Evolutionary conservation across 2,113 vertebrate species (phyloP), one percentile per base, ranked within the genome.

Genomic region (Lampris incognitus): DNA sequence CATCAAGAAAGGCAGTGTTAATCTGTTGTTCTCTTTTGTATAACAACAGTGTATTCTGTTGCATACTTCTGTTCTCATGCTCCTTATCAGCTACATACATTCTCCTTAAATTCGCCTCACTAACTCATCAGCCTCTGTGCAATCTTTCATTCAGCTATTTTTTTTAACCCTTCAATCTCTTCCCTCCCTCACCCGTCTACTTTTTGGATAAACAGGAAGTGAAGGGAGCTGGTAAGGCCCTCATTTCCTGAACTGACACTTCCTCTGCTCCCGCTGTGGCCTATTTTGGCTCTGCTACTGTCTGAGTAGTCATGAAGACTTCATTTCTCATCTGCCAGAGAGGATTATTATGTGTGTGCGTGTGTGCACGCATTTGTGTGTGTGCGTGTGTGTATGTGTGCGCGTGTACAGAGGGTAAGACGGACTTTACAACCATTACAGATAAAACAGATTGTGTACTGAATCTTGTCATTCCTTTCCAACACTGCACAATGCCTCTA

Each of bases 231-330:
- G 36, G 39, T 67, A 48, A 74, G 83, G 68, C 74, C 57, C 65
- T 74, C 3, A 85, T 84, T 89, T 89, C 86, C 87, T 82, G 83
- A 41, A 24, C 1, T 49, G 65, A 71, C 57, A 71, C 71, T 78
- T 83, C 80, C 81, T 74, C 24, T 72, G 71, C 73, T 76, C 65
- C 75, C 1, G 42, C 10, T 69, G 66, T 1, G 46, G n/a, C 58
- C 73, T 51, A 41, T 72, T 38, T 69, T n/a, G 11, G 72, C 75
- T 73, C 73, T 46, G 73, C 55, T 64, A 24, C 46, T 70, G 69
- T 79, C 13, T 52, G 38, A 13, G 8, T 61, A 63, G 54, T 42
- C 37, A 38, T 40, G 50, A 1, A 66, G 60, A 65, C 51, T 59
- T 72, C 61, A 70, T 58, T 51, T 55, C 64, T 73, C 50, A 69